phyloP scores from a whole-genome alignment of 1,140 invertebrate genomes.

The Musca domestica region DNA sequence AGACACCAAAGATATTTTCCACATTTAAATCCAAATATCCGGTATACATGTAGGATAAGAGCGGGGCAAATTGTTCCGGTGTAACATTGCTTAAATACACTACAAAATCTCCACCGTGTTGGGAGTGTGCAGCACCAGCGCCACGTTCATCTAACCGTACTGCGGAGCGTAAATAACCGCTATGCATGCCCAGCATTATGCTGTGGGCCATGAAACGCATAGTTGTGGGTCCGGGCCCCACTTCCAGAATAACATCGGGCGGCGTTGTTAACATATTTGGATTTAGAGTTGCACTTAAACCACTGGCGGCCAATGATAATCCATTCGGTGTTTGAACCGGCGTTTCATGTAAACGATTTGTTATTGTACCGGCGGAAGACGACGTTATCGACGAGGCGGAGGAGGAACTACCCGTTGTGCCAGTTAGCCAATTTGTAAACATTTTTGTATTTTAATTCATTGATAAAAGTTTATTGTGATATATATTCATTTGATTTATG shows the following conservation, averaged over 20 bases:
- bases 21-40: constrained; percentile 68
- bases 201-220: constrained; percentile 70
- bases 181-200: constrained; percentile 66
- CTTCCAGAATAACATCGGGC: constrained; percentile 65
- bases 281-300: constrained; percentile 11
- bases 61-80: constrained; percentile 68
- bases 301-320: no score
- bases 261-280: constrained; percentile 49
- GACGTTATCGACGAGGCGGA: constrained; percentile 36
- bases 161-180: constrained; percentile 66
- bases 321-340: no score
- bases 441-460: constrained; percentile 31
- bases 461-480: constrained; percentile 16
- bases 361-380: constrained; percentile 34
- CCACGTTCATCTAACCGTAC: constrained; percentile 49
- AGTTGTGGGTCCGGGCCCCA: constrained; percentile 59
- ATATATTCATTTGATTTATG: constrained; percentile 2
- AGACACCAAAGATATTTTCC: constrained; percentile 71
- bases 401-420: constrained; percentile 32
- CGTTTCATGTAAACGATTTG: constrained; percentile 14
- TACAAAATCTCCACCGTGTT: constrained; percentile 51
- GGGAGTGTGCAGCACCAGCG: constrained; percentile 28
- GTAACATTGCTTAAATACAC: constrained; percentile 61
- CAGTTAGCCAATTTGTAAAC: constrained; percentile 54
- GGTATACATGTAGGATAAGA: constrained; percentile 76